Conservation (phyloP, 1,140 invertebrate species). For the Tetragonula clypearis region DNA sequence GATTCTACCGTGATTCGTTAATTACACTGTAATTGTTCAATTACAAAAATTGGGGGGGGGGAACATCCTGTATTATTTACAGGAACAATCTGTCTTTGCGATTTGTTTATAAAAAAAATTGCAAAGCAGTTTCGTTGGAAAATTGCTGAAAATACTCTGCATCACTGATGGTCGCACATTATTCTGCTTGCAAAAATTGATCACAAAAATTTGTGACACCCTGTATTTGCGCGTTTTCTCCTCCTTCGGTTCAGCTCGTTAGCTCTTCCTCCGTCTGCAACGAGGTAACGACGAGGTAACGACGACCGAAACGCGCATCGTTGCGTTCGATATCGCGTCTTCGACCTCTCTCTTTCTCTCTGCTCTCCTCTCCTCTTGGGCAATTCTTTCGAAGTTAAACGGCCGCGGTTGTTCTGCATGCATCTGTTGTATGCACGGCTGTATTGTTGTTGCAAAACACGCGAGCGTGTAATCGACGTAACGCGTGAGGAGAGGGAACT, state of each 20-base stretch:
- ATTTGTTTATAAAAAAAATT: no score
- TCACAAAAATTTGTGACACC: not conserved
- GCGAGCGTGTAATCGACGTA: constrained; percentile 65
- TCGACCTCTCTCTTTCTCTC: constrained; percentile 46
- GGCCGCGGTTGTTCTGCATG: constrained; percentile 55
- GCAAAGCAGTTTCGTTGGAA: no score
- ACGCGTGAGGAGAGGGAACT: constrained; percentile 21
- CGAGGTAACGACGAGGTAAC: not conserved
- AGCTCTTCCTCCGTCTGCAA: not conserved
- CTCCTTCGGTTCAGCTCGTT: constrained; percentile 18
- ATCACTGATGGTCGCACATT: no score
- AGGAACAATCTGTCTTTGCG: no score
- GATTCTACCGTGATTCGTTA: no score
- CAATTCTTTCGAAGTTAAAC: constrained; percentile 59
- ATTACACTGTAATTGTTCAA: no score
- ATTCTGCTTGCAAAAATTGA: no score
- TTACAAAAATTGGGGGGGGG: no score
- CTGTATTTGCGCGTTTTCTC: not conserved
- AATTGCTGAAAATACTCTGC: no score
- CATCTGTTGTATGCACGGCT: constrained; percentile 58
- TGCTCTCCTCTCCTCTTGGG: constrained; percentile 47
- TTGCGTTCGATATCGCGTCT: constrained; percentile 65
- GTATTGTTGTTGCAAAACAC: constrained; percentile 74
- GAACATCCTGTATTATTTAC: no score
- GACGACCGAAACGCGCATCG: not conserved